Conservation (phyloP, 2,113 vertebrate genomes). For the Gymnorhina tibicen region DNA sequence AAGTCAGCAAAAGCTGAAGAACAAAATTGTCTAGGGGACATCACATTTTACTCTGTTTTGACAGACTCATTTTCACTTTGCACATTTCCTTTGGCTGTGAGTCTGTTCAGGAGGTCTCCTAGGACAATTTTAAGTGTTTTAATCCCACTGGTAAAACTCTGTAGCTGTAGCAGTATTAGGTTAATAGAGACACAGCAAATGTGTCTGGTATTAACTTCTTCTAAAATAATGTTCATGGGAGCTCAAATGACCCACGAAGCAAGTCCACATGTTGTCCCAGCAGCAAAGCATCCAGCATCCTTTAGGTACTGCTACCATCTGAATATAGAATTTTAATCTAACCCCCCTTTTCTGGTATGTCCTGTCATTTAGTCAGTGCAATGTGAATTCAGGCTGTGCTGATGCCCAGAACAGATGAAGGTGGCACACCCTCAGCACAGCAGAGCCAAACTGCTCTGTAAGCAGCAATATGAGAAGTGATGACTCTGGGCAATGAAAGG, state of each 20-base stretch:
- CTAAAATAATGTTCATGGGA: background rate
- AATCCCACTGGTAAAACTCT: background rate
- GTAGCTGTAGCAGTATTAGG: background rate
- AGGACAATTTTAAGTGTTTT: background rate
- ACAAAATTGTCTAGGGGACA: background rate
- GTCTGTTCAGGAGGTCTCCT: background rate
- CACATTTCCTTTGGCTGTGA: background rate
- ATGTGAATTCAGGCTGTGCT: background rate
- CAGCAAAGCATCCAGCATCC: background rate
- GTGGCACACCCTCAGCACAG: background rate
- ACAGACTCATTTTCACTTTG: background rate
- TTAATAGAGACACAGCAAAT: background rate
- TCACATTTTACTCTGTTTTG: background rate
- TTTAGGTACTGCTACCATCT: background rate
- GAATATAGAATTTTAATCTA: background rate
- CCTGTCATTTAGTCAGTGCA: background rate
- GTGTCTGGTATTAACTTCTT: background rate
- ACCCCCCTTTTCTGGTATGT: background rate
- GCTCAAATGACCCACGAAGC: background rate
- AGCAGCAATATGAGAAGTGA: background rate
- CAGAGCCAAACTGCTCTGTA: background rate
- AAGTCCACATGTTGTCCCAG: background rate
- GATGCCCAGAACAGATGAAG: background rate
- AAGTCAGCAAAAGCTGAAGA: background rate
- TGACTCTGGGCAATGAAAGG: background rate